Evolutionary conservation across 2,113 vertebrate genomes (phyloP).

Genomic region (Sinocyclocheilus anophthalmus): DNA sequence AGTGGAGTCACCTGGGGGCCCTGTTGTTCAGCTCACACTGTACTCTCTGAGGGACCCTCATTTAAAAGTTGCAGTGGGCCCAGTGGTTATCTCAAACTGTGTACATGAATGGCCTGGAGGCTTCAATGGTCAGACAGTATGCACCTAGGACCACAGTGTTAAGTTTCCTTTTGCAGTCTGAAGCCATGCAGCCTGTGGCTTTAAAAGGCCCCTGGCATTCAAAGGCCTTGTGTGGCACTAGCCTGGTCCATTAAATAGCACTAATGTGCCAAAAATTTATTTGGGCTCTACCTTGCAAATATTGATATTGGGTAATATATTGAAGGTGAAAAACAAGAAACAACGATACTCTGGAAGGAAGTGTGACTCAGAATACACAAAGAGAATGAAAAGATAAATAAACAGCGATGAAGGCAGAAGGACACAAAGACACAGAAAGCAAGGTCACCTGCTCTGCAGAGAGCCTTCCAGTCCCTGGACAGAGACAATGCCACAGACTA

Average conservation of each 20-base stretch:
- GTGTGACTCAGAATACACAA: constrained; percentile 53
- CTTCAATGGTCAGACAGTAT: background rate
- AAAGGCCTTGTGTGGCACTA: background rate
- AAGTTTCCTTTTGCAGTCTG: background rate
- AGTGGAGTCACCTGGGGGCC: background rate
- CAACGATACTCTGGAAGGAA: background rate
- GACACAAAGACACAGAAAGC: background rate
- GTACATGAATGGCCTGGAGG: too few relatives aligned
- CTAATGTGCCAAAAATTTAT: background rate
- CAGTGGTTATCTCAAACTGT: too few relatives aligned
- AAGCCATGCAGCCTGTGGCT: background rate
- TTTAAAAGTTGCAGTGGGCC: too few relatives aligned
- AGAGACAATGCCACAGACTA: constrained; percentile 1
- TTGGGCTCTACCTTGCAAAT: background rate
- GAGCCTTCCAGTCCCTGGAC: background rate
- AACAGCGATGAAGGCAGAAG: background rate
- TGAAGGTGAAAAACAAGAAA: background rate
- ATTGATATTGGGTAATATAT: background rate
- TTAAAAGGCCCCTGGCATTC: background rate
- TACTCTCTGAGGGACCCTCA: background rate
- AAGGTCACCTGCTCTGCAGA: constrained; percentile 40
- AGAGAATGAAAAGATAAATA: constrained; percentile 32
- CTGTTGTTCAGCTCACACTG: background rate
- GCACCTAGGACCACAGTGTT: background rate
- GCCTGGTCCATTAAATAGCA: background rate